Evolutionary conservation across 1,140 invertebrate genomes (phyloP).

Genomic region (Antheraea pernyi): DNA sequence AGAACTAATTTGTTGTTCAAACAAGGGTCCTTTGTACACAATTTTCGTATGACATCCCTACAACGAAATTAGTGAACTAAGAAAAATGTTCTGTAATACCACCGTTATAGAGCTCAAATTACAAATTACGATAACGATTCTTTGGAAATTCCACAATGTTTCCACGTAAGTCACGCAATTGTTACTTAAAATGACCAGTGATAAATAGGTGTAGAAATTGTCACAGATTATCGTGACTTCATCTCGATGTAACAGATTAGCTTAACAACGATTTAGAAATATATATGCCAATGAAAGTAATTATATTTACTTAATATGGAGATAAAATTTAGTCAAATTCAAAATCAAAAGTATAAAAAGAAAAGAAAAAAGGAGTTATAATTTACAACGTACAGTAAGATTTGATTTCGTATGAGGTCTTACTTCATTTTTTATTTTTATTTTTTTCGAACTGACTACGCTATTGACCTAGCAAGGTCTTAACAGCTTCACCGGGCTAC

Average conservation of each 20-base stretch:
- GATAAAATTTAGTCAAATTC: no score
- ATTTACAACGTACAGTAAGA: no score
- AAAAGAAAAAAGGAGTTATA: no score
- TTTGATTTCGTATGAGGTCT: no score
- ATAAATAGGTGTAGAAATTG: neutral
- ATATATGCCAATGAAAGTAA: neutral
- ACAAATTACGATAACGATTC: neutral
- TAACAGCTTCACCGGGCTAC: no score
- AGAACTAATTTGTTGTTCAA: constrained; percentile 75
- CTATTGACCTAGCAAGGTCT: no score
- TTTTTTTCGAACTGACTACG: no score
- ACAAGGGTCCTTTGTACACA: constrained; percentile 61
- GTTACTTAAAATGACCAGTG: neutral
- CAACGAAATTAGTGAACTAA: constrained; percentile 10
- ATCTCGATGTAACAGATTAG: neutral
- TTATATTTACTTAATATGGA: neutral
- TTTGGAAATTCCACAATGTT: neutral
- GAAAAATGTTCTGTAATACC: neutral
- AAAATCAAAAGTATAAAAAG: no score
- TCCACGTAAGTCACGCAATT: neutral
- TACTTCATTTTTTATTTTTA: no score
- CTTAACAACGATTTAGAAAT: neutral
- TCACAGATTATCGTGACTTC: constrained; percentile 7
- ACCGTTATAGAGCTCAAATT: neutral
- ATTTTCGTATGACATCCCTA: constrained; percentile 40